phyloP scores from a whole-genome alignment of 1,140 invertebrate species.

The Galleria mellonella region DNA sequence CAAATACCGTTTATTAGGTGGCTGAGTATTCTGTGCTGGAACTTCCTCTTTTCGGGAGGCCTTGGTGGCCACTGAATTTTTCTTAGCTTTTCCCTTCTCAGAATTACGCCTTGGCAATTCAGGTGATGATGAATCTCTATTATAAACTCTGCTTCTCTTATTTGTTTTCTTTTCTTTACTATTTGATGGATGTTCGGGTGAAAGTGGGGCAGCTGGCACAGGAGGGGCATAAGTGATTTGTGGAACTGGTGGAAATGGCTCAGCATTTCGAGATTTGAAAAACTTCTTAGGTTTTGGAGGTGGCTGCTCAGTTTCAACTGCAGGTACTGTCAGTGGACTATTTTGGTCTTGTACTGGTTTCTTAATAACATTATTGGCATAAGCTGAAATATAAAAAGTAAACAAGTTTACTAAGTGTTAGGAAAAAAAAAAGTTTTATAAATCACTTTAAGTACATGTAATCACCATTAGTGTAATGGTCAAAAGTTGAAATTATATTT shows the following conservation, averaged over 20 bases:
- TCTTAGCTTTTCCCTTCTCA: constrained; percentile 61
- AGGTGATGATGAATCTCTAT: constrained; percentile 64
- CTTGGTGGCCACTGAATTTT: constrained; percentile 61
- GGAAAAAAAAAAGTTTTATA: too few species aligned
- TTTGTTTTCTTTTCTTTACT: constrained; percentile 61
- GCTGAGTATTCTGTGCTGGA: constrained; percentile 50
- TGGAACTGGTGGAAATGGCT: constrained; percentile 75
- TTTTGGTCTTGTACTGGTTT: constrained; percentile 77
- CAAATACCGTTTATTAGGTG: constrained; percentile 67
- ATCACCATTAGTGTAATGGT: too few species aligned
- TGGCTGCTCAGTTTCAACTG: constrained; percentile 72
- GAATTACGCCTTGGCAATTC: constrained; percentile 61
- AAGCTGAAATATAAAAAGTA: constrained; percentile 45
- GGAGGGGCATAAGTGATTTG: constrained; percentile 68
- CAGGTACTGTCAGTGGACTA: constrained; percentile 73
- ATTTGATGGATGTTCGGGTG: constrained; percentile 76
- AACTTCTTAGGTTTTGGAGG: constrained; percentile 89
- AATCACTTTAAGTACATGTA: too few species aligned
- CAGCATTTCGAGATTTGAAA: constrained; percentile 89
- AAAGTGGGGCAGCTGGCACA: constrained; percentile 73
- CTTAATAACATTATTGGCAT: constrained; percentile 56
- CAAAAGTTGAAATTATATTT: too few species aligned
- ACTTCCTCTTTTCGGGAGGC: constrained; percentile 62
- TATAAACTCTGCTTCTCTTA: constrained; percentile 51
- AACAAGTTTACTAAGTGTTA: too few species aligned